Percentiles rank a stretch among this genome's conserved stretches.
These are phyloP conservation scores for Aythya baeri DNA, from an alignment of 2,113 vertebrate genomes.

Conservation along the genomic window DNA sequence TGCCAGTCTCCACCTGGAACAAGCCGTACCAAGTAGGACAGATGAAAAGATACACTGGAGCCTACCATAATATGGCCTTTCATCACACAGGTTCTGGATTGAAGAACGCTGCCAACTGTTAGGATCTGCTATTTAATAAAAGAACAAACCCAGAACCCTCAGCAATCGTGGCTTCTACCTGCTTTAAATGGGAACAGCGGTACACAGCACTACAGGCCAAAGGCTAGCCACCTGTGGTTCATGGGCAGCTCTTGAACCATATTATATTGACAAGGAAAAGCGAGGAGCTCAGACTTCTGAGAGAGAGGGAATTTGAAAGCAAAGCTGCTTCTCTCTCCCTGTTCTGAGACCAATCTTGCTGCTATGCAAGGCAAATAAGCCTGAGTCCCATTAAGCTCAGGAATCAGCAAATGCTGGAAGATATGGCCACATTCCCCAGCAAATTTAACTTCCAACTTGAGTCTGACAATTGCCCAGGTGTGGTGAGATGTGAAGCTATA, in stretches of 20 bases:
- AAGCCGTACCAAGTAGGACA: slow-evolving; percentile 36
- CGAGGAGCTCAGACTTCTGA: slow-evolving; percentile 19
- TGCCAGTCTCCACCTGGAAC: slow-evolving; percentile 55
- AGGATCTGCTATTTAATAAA: slow-evolving; percentile 39
- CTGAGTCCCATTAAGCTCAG: not conserved
- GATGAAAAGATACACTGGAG: slow-evolving; percentile 59
- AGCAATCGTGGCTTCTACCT: not conserved
- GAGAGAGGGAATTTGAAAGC: not conserved
- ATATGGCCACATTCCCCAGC: not conserved
- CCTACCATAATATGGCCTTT: slow-evolving; percentile 39
- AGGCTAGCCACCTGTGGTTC: not conserved
- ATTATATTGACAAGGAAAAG: not conserved
- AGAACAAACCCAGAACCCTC: not conserved
- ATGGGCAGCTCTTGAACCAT: not conserved
- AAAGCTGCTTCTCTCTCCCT: slow-evolving; percentile 8
- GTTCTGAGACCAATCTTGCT: not conserved
- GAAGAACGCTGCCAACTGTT: slow-evolving; percentile 25
- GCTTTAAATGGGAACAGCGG: not conserved
- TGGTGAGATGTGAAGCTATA: not conserved
- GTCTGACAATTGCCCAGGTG: not conserved
- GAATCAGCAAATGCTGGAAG: slow-evolving; percentile 15
- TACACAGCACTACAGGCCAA: not conserved
- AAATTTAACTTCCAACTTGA: slow-evolving; percentile 7
- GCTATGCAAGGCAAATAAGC: not conserved
- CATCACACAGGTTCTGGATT: slow-evolving; percentile 8